These are phyloP conservation scores for Hyles euphorbiae DNA, from an alignment of 1,140 invertebrate genomes.

Conservation along the genomic window DNA sequence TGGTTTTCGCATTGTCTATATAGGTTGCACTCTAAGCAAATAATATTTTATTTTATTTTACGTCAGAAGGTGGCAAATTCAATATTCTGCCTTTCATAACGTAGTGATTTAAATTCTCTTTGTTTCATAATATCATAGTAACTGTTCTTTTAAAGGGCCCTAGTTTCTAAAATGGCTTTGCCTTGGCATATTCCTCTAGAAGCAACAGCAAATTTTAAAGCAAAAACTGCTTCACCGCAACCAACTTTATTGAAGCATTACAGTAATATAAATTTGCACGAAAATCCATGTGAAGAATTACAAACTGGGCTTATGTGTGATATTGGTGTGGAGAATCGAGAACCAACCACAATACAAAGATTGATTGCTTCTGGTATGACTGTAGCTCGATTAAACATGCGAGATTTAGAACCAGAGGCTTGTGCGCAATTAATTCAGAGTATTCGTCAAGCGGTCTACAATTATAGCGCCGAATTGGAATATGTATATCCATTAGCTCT, in stretches of 20 bases:
- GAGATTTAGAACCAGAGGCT: slow-evolving; percentile 62
- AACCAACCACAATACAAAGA: slow-evolving; percentile 54
- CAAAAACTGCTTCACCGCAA: slow-evolving; percentile 29
- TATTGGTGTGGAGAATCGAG: slow-evolving; percentile 54
- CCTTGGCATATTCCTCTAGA: slow-evolving; percentile 67
- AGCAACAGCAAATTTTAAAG: slow-evolving; percentile 36
- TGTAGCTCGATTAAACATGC: slow-evolving; percentile 55
- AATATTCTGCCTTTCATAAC: too few species aligned
- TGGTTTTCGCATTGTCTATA: too few species aligned
- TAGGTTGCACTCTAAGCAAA: too few species aligned
- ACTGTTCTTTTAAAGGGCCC: too few species aligned
- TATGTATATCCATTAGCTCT: slow-evolving; percentile 67
- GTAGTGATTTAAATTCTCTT: too few species aligned
- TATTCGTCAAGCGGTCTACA: slow-evolving; percentile 65
- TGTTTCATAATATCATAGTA: too few species aligned
- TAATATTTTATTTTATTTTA: too few species aligned
- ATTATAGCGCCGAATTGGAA: slow-evolving; percentile 65
- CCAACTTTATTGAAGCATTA: slow-evolving; percentile 54
- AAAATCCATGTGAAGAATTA: slow-evolving; percentile 59
- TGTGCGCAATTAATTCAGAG: slow-evolving; percentile 63
- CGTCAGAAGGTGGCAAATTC: too few species aligned
- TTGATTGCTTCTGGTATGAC: slow-evolving; percentile 67
- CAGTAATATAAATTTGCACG: slow-evolving; percentile 52
- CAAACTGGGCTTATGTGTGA: slow-evolving; percentile 68
- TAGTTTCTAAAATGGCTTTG: slow-evolving; percentile 38